Evolutionary conservation across 2,113 vertebrate species (phyloP).

Genomic region (Brevimyrus niger): DNA sequence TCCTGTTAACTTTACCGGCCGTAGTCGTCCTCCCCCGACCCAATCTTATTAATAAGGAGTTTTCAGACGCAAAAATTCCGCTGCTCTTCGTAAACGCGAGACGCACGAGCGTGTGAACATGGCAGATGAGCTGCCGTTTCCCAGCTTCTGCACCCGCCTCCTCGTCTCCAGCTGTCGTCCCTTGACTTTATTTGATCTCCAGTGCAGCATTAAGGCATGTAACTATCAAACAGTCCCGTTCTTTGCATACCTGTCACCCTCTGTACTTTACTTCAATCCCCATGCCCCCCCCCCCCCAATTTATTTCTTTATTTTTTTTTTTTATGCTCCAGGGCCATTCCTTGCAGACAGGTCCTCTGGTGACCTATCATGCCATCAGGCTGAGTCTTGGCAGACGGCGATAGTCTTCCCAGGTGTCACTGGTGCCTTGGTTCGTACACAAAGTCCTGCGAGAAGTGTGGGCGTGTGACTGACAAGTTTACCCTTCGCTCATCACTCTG

Average conservation of each 20-base stretch:
- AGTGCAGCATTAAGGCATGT: conserved; percentile 17
- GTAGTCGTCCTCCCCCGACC: not conserved
- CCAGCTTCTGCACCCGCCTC: not conserved
- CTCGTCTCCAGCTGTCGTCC: not conserved
- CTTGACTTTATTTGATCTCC: not conserved
- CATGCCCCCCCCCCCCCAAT: not conserved
- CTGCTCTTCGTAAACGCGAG: not conserved
- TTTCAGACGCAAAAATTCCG: not conserved
- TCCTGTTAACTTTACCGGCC: not conserved
- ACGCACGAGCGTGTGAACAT: not conserved
- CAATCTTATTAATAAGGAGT: not conserved
- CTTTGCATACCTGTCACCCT: conserved; percentile 27
- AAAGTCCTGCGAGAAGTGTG: not conserved
- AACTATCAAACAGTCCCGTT: conserved; percentile 35
- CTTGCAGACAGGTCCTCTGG: not conserved
- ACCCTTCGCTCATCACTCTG: not conserved
- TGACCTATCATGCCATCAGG: not conserved
- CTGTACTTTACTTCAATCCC: not conserved
- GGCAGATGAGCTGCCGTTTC: not conserved
- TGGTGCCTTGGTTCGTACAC: not conserved
- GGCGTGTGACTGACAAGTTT: not conserved
- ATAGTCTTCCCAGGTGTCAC: not conserved
- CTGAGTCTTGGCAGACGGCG: not conserved
- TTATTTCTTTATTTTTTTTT: not conserved
- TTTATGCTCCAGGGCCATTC: not conserved